Evolutionary conservation across 2,888 invertebrate species (phyloP).

Genomic region (Ptychoptera contaminata): DNA sequence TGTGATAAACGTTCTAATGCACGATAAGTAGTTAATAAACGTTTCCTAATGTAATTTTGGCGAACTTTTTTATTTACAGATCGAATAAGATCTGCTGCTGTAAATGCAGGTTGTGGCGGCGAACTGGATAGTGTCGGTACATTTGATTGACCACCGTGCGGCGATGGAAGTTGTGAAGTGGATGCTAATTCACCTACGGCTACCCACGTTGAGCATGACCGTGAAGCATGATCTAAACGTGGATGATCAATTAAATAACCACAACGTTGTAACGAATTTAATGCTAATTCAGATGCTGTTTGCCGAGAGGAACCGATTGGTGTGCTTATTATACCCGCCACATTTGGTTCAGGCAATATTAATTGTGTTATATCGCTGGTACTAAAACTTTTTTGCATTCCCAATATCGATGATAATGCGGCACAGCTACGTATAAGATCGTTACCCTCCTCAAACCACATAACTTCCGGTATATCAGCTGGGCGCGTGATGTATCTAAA

Average conservation of each 20-base stretch:
- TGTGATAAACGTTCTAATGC: conserved; percentile 67
- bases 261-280: conserved; percentile 39
- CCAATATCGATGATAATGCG: conserved; percentile 59
- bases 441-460: conserved; percentile 61
- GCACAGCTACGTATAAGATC: conserved; percentile 68
- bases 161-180: conserved; percentile 69
- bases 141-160: conserved; percentile 44
- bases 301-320: conserved; percentile 13
- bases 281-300: conserved; percentile 40
- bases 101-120: conserved; percentile 33
- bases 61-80: conserved; percentile 72
- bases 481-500: conserved; percentile 14
- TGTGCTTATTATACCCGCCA: conserved; percentile 10
- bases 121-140: conserved; percentile 18
- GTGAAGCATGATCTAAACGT: conserved; percentile 39
- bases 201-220: conserved; percentile 78
- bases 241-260: conserved; percentile 38
- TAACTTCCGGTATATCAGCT: conserved; percentile 44
- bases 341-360: conserved; percentile 30
- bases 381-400: conserved; percentile 71
- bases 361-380: conserved; percentile 58
- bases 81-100: conserved; percentile 49
- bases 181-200: conserved; percentile 61
- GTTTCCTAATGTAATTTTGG: conserved; percentile 64
- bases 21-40: conserved; percentile 63